These are phyloP conservation scores for Apocheima hispidaria DNA, from an alignment of 2,888 invertebrate species.

Conservation along the genomic window DNA sequence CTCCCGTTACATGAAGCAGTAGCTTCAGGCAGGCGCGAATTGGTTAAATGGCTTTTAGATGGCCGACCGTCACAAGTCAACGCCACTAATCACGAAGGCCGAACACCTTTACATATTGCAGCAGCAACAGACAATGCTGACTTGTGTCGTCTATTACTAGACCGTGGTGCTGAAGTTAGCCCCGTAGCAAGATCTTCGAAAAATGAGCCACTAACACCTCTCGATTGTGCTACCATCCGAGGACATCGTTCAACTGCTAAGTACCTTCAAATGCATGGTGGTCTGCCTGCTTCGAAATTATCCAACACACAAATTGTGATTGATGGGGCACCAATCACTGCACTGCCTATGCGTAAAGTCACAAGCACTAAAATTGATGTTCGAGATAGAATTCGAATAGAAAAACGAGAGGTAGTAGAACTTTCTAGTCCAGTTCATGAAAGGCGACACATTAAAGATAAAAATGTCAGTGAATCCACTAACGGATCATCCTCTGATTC, in stretches of 20 bases:
- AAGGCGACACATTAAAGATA: slow-evolving; percentile 60
- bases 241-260: slow-evolving; percentile 97
- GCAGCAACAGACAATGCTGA: slow-evolving; percentile 97
- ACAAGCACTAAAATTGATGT: slow-evolving; percentile 84
- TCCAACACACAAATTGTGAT: slow-evolving; percentile 79
- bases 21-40: slow-evolving; percentile 94
- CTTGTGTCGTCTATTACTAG: slow-evolving; percentile 94
- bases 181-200: slow-evolving; percentile 93
- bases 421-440: slow-evolving; percentile 75
- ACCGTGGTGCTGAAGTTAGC: slow-evolving; percentile 94
- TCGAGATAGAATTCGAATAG: slow-evolving; percentile 80
- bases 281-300: slow-evolving; percentile 91
- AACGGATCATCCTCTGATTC: slow-evolving; percentile 80
- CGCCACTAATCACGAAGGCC: slow-evolving; percentile 96
- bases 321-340: slow-evolving; percentile 76
- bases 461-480: slow-evolving; percentile 69
- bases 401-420: slow-evolving; percentile 82
- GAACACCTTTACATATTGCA: slow-evolving; percentile 97
- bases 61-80: slow-evolving; percentile 94
- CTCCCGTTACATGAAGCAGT: slow-evolving; percentile 98
- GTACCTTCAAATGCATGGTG: slow-evolving; percentile 96
- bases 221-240: slow-evolving; percentile 95
- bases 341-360: slow-evolving; percentile 77
- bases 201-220: slow-evolving; percentile 94
- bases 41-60: slow-evolving; percentile 95